A percentile compares a stretch with the other conserved stretches of the same genome.
phyloP scores from a whole-genome alignment of 2,888 invertebrate species.

The Leptinotarsa tumamoca region DNA sequence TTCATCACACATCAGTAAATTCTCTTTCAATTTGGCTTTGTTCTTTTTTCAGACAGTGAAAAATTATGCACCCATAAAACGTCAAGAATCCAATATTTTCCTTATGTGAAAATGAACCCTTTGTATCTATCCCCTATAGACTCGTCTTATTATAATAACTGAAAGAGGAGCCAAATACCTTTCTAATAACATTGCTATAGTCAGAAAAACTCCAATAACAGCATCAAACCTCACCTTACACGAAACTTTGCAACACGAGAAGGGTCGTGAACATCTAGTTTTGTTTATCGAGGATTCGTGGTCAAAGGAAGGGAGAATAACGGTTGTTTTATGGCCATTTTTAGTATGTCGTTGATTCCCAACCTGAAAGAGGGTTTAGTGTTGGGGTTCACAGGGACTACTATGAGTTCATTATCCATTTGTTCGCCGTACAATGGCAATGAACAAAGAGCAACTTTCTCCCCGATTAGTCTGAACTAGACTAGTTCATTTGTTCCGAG shows the following conservation, averaged over 20 bases:
- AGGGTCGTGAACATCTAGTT: conserved; percentile 30
- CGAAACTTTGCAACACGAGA: conserved; percentile 9
- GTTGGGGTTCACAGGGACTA: conserved; percentile 48
- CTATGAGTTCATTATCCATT: conserved; percentile 54
- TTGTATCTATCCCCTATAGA: no score
- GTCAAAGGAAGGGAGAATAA: conserved; percentile 55
- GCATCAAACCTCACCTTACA: background rate
- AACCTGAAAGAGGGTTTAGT: conserved; percentile 51
- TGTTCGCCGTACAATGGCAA: conserved; percentile 40
- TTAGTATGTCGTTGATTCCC: conserved; percentile 57
- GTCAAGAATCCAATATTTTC: no score
- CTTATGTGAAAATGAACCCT: no score
- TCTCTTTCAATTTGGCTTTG: no score
- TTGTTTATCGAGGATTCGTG: conserved; percentile 50
- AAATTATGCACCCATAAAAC: no score
- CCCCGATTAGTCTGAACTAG: conserved; percentile 39
- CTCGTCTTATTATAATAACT: no score
- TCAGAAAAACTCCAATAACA: background rate
- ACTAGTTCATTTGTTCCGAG: conserved; percentile 12
- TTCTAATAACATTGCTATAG: background rate
- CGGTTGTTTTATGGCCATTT: conserved; percentile 59
- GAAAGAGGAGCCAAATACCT: background rate
- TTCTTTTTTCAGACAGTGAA: no score
- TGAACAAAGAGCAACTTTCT: conserved; percentile 36
- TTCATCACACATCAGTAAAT: no score